Evolutionary conservation across 2,888 invertebrate genomes (phyloP).

Genomic region (Lacanobia wlatinum): DNA sequence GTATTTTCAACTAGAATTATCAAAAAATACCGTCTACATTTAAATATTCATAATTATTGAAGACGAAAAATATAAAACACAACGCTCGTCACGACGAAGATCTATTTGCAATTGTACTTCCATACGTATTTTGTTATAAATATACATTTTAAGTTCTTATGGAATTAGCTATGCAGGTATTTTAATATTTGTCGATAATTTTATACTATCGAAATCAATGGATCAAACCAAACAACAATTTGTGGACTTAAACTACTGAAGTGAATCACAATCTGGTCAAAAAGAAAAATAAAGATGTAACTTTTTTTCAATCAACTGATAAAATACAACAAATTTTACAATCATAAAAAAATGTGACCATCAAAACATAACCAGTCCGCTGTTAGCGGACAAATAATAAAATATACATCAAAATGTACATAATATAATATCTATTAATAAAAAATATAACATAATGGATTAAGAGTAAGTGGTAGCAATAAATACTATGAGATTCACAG

Average conservation of each 20-base stretch:
- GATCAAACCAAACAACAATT: constrained; percentile 82
- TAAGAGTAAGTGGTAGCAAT: constrained; percentile 89
- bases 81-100: constrained; percentile 80
- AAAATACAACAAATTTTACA: constrained; percentile 89
- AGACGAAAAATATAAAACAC: constrained; percentile 81
- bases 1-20: constrained; percentile 84
- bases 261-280: constrained; percentile 82
- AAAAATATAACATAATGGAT: constrained; percentile 89
- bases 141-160: constrained; percentile 83
- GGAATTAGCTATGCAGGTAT: constrained; percentile 81
- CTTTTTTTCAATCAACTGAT: constrained; percentile 84
- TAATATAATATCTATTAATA: constrained; percentile 89
- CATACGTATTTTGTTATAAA: constrained; percentile 90
- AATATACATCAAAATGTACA: constrained; percentile 91
- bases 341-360: constrained; percentile 87
- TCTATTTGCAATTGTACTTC: constrained; percentile 89
- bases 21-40: constrained; percentile 86
- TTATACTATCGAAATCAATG: constrained; percentile 77
- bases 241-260: constrained; percentile 79
- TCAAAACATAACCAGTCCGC: constrained; percentile 88
- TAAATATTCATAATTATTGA: constrained; percentile 78
- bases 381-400: constrained; percentile 88
- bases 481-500: constrained; percentile 91
- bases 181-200: constrained; percentile 75
- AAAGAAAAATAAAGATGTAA: constrained; percentile 77